Conservation (phyloP, 2,888 invertebrate species). For the Lasius platythorax region DNA sequence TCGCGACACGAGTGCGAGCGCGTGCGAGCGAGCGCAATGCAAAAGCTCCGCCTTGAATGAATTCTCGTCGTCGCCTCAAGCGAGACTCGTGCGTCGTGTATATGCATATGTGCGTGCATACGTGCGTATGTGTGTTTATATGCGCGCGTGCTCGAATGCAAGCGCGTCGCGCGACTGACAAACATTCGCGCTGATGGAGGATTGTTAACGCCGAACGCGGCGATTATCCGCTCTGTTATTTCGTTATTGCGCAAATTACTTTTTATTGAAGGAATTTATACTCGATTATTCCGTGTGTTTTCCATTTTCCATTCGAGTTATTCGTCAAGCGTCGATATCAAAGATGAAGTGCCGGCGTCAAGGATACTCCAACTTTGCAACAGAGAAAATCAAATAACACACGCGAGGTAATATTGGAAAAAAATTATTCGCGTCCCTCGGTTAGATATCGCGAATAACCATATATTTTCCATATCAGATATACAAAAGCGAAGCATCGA, state of each 20-base stretch:
- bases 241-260: conserved; percentile 30
- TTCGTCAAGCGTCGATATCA: conserved; percentile 27
- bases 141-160: background rate
- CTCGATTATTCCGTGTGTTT: conserved; percentile 20
- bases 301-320: conserved; percentile 33
- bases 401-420: background rate
- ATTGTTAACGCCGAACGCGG: conserved; percentile 23
- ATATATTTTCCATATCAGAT: conserved; percentile 14
- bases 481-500: conserved; percentile 14
- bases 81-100: conserved; percentile 45
- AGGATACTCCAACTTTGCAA: background rate
- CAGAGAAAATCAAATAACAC: conserved; percentile 9
- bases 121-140: background rate
- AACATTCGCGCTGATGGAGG: conserved; percentile 23
- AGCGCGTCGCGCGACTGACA: background rate
- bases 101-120: too few species aligned
- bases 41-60: conserved; percentile 53
- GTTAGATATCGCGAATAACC: conserved; percentile 35
- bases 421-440: conserved; percentile 38
- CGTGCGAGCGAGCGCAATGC: conserved; percentile 33
- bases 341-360: conserved; percentile 27
- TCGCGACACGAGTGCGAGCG: conserved; percentile 37
- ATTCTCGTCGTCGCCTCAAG: conserved; percentile 51
- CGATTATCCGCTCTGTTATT: conserved; percentile 21
- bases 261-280: conserved; percentile 12